Evolutionary conservation across 2,888 invertebrate genomes (phyloP).

Genomic region (Mythimna ferrago): DNA sequence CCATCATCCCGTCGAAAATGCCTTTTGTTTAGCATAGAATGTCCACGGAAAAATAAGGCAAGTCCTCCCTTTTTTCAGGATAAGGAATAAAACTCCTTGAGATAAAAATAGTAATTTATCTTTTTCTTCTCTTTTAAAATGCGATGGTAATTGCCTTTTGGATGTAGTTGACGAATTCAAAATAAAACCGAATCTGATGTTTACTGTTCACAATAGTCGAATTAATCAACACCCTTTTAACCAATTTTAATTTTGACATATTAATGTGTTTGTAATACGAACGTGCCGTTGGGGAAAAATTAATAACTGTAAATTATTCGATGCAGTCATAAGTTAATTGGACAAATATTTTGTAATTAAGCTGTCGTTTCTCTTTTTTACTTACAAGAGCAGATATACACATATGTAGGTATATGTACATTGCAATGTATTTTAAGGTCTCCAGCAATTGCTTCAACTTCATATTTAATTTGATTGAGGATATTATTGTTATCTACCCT

Average conservation of each 20-base stretch:
- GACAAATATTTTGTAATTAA: slow-evolving; percentile 25
- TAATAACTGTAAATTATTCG: slow-evolving; percentile 38
- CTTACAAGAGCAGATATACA: not conserved
- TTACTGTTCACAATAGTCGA: slow-evolving; percentile 5
- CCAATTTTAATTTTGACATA: slow-evolving; percentile 33
- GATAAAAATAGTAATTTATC: slow-evolving; percentile 77
- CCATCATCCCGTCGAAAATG: slow-evolving; percentile 75
- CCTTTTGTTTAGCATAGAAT: slow-evolving; percentile 76
- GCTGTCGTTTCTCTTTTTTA: not conserved
- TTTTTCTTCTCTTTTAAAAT: slow-evolving; percentile 68
- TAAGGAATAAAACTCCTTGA: slow-evolving; percentile 70
- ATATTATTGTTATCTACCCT: no score
- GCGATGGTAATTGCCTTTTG: slow-evolving; percentile 56
- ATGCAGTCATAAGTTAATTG: slow-evolving; percentile 41
- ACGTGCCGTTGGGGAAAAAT: slow-evolving; percentile 25
- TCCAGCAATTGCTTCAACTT: not conserved
- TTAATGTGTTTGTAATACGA: slow-evolving; percentile 34
- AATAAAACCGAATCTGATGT: slow-evolving; percentile 50
- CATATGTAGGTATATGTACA: no score
- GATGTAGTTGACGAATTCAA: slow-evolving; percentile 56
- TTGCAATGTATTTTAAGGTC: not conserved
- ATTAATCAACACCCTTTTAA: slow-evolving; percentile 24
- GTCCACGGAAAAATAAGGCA: slow-evolving; percentile 59
- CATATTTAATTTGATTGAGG: no score
- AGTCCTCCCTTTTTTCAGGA: slow-evolving; percentile 67